A percentile compares a stretch with the other conserved stretches of the same genome.
Conservation (phyloP, 2,888 invertebrate genomes). For the Monoplex corrugatus region DNA sequence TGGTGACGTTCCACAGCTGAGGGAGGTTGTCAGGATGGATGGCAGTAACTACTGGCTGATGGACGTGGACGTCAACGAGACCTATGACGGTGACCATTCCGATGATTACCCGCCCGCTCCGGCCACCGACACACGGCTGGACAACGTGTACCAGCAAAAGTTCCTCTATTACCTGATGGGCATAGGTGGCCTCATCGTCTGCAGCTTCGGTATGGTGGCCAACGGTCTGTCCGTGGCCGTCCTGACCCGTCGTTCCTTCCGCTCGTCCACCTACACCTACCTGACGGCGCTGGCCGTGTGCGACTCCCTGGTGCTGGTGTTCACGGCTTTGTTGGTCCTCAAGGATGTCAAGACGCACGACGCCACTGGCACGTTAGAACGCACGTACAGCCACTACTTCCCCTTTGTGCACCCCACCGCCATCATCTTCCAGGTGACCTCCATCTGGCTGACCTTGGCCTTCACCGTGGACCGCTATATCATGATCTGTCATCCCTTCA, state of each 20-base stretch:
- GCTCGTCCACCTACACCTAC: conserved; percentile 80
- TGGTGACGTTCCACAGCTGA: too few species aligned
- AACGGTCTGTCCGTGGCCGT: conserved; percentile 79
- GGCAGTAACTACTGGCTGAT: not conserved
- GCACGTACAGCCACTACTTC: conserved; percentile 71
- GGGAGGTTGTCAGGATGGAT: not conserved
- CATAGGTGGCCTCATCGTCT: conserved; percentile 77
- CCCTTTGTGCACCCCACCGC: conserved; percentile 78
- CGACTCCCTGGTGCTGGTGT: conserved; percentile 78
- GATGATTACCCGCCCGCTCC: not conserved
- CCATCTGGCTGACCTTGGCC: conserved; percentile 80
- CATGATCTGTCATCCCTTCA: conserved; percentile 82
- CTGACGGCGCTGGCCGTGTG: conserved; percentile 79
- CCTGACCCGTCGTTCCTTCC: conserved; percentile 76
- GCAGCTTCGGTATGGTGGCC: conserved; percentile 78
- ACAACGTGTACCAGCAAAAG: conserved; percentile 59
- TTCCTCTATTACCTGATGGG: conserved; percentile 79
- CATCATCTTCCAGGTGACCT: conserved; percentile 79
- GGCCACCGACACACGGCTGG: not conserved
- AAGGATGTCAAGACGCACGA: conserved; percentile 71
- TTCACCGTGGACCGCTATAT: conserved; percentile 81
- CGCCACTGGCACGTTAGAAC: conserved; percentile 47
- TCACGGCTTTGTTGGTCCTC: conserved; percentile 73
- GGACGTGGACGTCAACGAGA: not conserved
- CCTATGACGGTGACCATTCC: not conserved